A percentile compares a stretch with the other conserved stretches of the same genome.
These are phyloP conservation scores for Chorisops tibialis DNA, from an alignment of 2,888 invertebrate species.

Conservation along the genomic window DNA sequence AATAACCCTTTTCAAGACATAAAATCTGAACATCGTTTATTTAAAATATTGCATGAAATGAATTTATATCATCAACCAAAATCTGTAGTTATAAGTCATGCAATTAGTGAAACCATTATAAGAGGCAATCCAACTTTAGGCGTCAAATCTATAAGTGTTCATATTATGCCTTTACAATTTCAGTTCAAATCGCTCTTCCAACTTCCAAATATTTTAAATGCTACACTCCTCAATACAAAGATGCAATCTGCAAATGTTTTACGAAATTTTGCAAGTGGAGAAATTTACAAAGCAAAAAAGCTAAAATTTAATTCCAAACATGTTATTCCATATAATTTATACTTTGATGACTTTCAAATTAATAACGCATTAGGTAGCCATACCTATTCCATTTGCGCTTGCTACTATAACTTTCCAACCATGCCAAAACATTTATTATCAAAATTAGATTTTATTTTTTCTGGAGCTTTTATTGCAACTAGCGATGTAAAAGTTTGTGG, in stretches of 20 bases:
- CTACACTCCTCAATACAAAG: not conserved
- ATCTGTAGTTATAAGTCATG: not conserved
- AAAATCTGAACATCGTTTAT: slow-evolving; percentile 25
- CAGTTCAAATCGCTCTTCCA: slow-evolving; percentile 28
- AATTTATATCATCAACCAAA: slow-evolving; percentile 20
- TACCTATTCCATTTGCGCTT: too few relatives aligned
- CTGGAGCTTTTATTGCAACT: too few relatives aligned
- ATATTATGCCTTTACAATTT: slow-evolving; percentile 27
- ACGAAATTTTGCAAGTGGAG: too few relatives aligned
- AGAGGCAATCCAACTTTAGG: slow-evolving; percentile 6
- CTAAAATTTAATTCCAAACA: not conserved
- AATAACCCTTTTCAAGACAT: slow-evolving; percentile 28
- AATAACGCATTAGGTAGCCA: too few relatives aligned
- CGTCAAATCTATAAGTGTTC: slow-evolving; percentile 9
- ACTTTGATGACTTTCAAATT: not conserved
- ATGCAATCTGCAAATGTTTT: too few relatives aligned
- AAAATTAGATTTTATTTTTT: too few relatives aligned
- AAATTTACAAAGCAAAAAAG: too few relatives aligned
- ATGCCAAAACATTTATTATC: too few relatives aligned
- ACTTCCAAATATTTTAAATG: slow-evolving; percentile 24
- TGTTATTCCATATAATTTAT: too few relatives aligned
- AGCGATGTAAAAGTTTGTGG: too few relatives aligned
- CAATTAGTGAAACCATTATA: not conserved
- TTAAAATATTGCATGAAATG: slow-evolving; percentile 25
- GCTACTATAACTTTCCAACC: too few relatives aligned